Percentiles rank a stretch among this genome's conserved stretches.
These are phyloP conservation scores for Haemorhous mexicanus DNA, from an alignment of 2,113 vertebrate species.

Conservation along the genomic window DNA sequence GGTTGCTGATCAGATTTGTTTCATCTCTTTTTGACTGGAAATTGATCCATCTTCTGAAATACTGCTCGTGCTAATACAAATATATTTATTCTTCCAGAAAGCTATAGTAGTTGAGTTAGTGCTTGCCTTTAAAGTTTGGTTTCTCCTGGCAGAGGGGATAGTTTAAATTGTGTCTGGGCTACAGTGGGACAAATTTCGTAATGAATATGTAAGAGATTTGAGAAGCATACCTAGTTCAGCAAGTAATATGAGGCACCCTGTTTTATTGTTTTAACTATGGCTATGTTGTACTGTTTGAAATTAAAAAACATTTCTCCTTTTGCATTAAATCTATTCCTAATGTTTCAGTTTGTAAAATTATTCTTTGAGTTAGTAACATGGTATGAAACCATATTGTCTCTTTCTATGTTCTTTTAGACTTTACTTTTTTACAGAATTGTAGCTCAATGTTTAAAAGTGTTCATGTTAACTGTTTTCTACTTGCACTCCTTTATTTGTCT, in stretches of 20 bases:
- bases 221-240: not conserved
- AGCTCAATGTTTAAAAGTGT: accelerated
- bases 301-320: not conserved
- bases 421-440: not conserved
- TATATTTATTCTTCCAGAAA: not conserved
- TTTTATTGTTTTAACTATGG: not conserved
- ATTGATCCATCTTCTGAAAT: slow-evolving; percentile 4
- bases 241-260: not conserved
- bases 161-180: not conserved
- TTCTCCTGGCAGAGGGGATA: not conserved
- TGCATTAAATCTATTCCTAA: not conserved
- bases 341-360: not conserved
- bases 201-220: not conserved
- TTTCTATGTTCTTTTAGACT: not conserved
- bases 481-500: not conserved
- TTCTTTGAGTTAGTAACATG: not conserved
- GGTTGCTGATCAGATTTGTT: not conserved
- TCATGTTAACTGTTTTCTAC: not conserved
- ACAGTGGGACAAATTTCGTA: not conserved
- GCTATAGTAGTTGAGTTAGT: not conserved
- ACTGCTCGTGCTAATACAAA: not conserved
- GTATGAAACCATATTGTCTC: not conserved
- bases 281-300: not conserved
- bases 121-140: not conserved
- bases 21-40: not conserved